Evolutionary conservation across 2,797 vertebrate genomes (phyloP), one percentile per base, ranked within the genome.

Genomic region (Naso thynnoides): DNA sequence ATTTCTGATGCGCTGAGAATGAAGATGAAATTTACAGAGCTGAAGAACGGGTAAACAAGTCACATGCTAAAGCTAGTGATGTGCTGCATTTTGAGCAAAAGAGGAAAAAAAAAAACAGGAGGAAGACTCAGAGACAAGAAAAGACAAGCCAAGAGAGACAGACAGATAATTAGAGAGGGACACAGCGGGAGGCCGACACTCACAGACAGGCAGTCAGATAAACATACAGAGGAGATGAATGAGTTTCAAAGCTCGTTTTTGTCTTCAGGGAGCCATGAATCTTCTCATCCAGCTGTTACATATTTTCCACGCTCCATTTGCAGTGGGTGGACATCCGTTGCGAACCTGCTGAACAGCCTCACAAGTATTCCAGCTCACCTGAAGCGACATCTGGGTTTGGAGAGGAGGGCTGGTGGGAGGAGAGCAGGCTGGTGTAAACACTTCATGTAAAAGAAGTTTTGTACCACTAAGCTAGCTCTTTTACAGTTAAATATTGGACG

Each of bases 211-310:
- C 60, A 6, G 53, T 10, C 31, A 2, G 68, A 64, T 56, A 53
- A 71, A 70, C 71, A 70, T 2, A 68, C 33, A 26, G n/a, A 48
- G 49, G 54, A 77, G 81, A 84, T 68, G 57, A 73, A 78, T 73
- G 68, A 27, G 44, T 41, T 62, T 11, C 16, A 26, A 10, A 49
- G 31, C 63, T 70, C 8, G 1, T 68, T 60, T 3, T 8, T 60
- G 77, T 81, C 84, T 79, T 23, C 0, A 26, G 82, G 76, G 77
- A 84, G 33, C 36, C 1, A 24, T 75, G 70, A 59, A 74, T 61
- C 79, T 81, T 77, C 75, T 77, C 77, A 31, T 75, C 80, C 87
- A 83, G 73, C 70, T 87, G 83, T 54, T 83, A 0, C 56, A 52
- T 27, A 38, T 79, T 72, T 14, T 49, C 70, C 10, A n/a, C 14